phyloP scores from a whole-genome alignment of 2,888 invertebrate species.

The Eurois occulta region DNA sequence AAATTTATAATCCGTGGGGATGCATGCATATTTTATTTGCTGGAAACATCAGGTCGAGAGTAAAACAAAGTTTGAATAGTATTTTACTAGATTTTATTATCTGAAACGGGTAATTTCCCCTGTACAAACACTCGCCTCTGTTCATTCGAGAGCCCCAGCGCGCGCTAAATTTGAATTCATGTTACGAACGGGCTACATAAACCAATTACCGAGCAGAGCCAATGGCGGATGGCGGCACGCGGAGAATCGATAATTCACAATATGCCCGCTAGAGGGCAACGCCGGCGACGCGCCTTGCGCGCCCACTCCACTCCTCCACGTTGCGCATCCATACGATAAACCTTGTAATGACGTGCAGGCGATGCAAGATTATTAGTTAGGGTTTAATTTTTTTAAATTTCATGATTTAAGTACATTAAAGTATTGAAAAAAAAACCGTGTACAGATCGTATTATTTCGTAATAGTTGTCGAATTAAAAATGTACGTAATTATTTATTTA shows the following conservation, averaged over 20 bases:
- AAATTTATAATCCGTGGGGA: constrained; percentile 23
- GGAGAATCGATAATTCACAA: constrained; percentile 90
- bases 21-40: constrained; percentile 60
- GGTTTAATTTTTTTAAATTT: neutral
- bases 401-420: neutral
- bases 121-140: constrained; percentile 81
- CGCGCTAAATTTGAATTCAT: constrained; percentile 90
- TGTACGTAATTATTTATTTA: neutral
- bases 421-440: neutral
- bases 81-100: constrained; percentile 84
- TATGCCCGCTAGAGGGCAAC: constrained; percentile 90
- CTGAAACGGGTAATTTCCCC: constrained; percentile 83
- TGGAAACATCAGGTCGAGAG: constrained; percentile 66
- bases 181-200: constrained; percentile 88
- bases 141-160: constrained; percentile 83
- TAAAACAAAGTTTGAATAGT: constrained; percentile 80
- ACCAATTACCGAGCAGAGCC: constrained; percentile 88
- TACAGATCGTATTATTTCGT: too few relatives aligned
- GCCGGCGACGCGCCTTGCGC: constrained; percentile 83
- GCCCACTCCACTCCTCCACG: constrained; percentile 88
- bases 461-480: neutral
- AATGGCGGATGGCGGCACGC: constrained; percentile 85
- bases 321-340: constrained; percentile 84
- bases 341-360: constrained; percentile 79
- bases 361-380: neutral